Evolutionary conservation across 2,113 vertebrate genomes (phyloP).

Genomic region (Neodontobutis hainanensis): DNA sequence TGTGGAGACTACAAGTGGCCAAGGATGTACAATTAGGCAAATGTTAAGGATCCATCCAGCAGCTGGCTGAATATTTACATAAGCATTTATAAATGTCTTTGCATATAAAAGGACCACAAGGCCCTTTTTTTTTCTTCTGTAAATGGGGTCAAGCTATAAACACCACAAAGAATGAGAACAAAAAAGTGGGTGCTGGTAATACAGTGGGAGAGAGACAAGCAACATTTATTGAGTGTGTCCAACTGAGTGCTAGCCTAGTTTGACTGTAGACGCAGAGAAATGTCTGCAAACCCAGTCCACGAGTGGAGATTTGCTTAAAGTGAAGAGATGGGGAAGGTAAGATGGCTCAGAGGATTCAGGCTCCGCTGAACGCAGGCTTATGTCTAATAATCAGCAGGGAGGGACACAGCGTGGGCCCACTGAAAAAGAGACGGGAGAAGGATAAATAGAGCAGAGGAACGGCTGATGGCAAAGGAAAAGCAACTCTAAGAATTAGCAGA

Average conservation of each 20-base stretch:
- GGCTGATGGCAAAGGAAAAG: conserved; percentile 40
- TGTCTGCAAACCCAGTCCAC: conserved; percentile 51
- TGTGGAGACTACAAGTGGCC: conserved; percentile 45
- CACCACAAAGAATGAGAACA: not conserved
- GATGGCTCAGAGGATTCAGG: conserved; percentile 76
- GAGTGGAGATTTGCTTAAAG: conserved; percentile 72
- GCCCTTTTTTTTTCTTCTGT: not conserved
- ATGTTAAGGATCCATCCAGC: conserved; percentile 28
- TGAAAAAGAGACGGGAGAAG: conserved; percentile 38
- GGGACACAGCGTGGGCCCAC: conserved; percentile 57
- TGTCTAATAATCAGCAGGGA: conserved; percentile 76
- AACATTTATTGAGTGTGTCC: conserved; percentile 62
- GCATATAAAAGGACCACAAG: conserved; percentile 3
- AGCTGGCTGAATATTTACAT: conserved; percentile 2
- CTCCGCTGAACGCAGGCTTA: conserved; percentile 70
- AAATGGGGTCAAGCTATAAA: not conserved
- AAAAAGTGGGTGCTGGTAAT: conserved; percentile 16
- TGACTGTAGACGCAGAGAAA: conserved; percentile 38
- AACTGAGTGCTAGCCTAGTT: conserved; percentile 59
- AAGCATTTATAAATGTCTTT: not conserved
- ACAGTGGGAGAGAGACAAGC: conserved; percentile 30
- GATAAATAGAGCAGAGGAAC: conserved; percentile 41
- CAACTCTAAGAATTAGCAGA: conserved; percentile 26
- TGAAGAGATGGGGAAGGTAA: conserved; percentile 68
- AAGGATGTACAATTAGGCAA: conserved; percentile 47